Evolutionary conservation across 2,888 invertebrate genomes (phyloP), one percentile per base, ranked within the genome.

Genomic region (Deilephila elpenor): DNA sequence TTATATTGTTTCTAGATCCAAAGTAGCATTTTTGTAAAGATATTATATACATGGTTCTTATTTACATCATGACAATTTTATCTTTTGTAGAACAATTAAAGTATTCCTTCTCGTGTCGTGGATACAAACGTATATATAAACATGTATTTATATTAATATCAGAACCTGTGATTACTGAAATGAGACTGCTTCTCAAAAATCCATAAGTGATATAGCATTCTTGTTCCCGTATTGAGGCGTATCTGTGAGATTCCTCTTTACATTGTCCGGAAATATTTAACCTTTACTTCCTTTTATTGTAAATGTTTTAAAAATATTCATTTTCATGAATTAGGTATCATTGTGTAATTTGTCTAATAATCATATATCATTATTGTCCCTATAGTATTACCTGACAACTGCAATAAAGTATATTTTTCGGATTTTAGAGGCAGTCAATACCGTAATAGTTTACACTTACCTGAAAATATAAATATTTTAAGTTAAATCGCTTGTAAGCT

Each of bases 1-100:
- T 90, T 89, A 90, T 89, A 84, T 89, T 89, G 85, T 90, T 89
- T 88, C 85, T 90, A 91, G 89, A 83, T 84, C 86, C 86, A 79
- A 83, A 77, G 83, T 86, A 88, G 86, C 83, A 84, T 85, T 84
- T 83, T 85, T 86, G 87, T 88, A 85, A 82, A 88, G 78, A 85
- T 87, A 84, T 86, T 86, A 84, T 83, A 74, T 78, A 82, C 80
- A 83, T 82, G 71, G 67, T 80, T 82, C 80, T 82, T 84, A 83
- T 88, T 87, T 86, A 87, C 83, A 79, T 80, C 84, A 88, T 88
- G 86, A 90, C 86, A 88, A 86, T 78, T 86, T 83, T 82, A 83
- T 82, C 77, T 84, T 81, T 80, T 76, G 77, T 78, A 67, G 67
- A 67, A 51, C 17, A 76, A 79, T 77, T 70, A 61, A 62, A 29